Conservation (phyloP, 2,888 invertebrate species). For the Slavum lentiscoides region DNA sequence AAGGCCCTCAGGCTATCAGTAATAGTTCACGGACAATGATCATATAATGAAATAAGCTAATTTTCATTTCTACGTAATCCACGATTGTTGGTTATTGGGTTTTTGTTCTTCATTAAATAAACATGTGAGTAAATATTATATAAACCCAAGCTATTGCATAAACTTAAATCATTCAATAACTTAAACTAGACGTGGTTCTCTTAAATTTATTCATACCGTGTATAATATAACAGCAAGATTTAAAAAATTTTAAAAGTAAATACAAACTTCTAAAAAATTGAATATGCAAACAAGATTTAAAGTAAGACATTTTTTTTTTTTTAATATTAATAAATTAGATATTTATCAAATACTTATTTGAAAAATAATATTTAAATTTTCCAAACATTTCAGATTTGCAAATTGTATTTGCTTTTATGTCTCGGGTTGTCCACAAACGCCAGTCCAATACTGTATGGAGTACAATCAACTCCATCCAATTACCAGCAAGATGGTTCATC, state of each 20-base stretch:
- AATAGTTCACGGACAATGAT: slow-evolving; percentile 19
- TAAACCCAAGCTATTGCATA: slow-evolving; percentile 8
- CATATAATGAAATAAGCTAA: neutral
- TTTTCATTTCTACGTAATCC: slow-evolving; percentile 10
- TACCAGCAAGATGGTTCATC: slow-evolving; percentile 6
- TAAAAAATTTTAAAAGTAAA: neutral
- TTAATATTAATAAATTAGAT: neutral
- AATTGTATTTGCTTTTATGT: slow-evolving; percentile 25
- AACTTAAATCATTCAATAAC: slow-evolving; percentile 4
- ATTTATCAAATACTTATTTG: neutral
- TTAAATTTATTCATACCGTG: neutral
- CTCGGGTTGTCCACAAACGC: slow-evolving; percentile 14
- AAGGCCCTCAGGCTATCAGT: slow-evolving; percentile 20
- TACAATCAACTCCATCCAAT: slow-evolving; percentile 7
- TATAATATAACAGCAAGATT: neutral
- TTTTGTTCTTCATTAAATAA: slow-evolving; percentile 3
- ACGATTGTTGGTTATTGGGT: neutral
- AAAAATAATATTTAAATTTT: slow-evolving; percentile 11
- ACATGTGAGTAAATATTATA: slow-evolving; percentile 6
- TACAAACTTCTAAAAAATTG: neutral
- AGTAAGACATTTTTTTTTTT: slow-evolving; percentile 21
- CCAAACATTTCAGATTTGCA: slow-evolving; percentile 28
- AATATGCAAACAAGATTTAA: slow-evolving; percentile 20
- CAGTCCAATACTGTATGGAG: slow-evolving; percentile 24
- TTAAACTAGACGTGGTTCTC: neutral